These are phyloP conservation scores for Cygnus atratus DNA, from an alignment of 2,113 vertebrate species.

Conservation along the genomic window DNA sequence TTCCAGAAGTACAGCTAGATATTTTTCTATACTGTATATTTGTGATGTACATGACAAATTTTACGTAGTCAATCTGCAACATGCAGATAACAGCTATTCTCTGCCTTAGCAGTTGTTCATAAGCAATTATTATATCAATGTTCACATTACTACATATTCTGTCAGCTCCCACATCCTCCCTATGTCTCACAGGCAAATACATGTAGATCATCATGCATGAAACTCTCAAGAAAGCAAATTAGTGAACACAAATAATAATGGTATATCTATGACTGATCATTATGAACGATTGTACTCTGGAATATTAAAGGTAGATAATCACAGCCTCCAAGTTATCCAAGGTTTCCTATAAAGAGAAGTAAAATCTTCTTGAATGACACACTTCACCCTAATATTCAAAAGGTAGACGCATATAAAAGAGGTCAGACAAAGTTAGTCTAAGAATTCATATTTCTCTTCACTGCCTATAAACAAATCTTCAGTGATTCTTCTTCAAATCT, in stretches of 20 bases:
- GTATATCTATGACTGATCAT: background rate
- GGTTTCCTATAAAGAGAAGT: background rate
- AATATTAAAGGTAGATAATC: background rate
- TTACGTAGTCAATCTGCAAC: background rate
- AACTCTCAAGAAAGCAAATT: background rate
- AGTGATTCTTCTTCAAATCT: background rate
- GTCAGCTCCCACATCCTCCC: background rate
- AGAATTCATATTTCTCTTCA: background rate
- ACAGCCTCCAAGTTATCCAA: fast-evolving
- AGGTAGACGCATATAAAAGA: background rate
- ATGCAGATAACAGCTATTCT: background rate
- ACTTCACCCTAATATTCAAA: fast-evolving
- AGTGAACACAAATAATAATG: background rate
- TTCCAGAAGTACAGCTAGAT: background rate
- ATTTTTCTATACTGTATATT: background rate
- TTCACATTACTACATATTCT: background rate
- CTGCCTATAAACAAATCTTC: background rate
- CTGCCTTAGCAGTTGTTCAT: background rate
- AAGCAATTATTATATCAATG: background rate
- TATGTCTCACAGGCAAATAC: background rate
- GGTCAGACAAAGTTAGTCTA: background rate
- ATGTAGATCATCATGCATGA: background rate
- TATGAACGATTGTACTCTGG: background rate
- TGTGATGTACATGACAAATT: background rate
- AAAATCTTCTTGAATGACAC: background rate